These are phyloP conservation scores for Poeciliopsis occidentalis DNA, from an alignment of 2,113 vertebrate species.

Conservation along the genomic window DNA sequence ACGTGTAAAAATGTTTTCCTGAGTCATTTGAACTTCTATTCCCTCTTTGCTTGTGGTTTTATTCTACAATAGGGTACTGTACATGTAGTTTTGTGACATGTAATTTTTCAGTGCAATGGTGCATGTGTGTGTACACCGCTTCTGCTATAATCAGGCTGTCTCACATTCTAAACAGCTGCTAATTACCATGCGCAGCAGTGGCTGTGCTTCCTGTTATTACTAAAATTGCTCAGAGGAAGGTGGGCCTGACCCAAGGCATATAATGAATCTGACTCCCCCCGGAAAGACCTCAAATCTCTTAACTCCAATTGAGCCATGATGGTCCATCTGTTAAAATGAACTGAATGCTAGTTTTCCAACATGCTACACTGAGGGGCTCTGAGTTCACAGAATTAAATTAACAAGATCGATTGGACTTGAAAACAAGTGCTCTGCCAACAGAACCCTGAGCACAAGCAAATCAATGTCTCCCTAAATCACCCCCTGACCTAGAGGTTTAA, in stretches of 20 bases:
- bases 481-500: not conserved
- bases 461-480: not conserved
- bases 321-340: not conserved
- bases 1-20: not conserved
- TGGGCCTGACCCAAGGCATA: slow-evolving; percentile 26
- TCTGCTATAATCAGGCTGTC: slow-evolving; percentile 59
- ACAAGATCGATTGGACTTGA: not conserved
- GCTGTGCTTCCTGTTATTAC: slow-evolving; percentile 69
- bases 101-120: slow-evolving; percentile 26
- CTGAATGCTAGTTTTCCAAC: not conserved
- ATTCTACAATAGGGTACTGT: not conserved
- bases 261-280: slow-evolving; percentile 21
- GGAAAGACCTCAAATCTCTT: slow-evolving; percentile 30
- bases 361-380: not conserved
- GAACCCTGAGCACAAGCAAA: not conserved
- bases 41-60: not conserved
- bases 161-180: slow-evolving; percentile 52
- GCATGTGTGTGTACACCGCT: slow-evolving; percentile 41
- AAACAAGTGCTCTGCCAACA: not conserved
- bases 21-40: not conserved
- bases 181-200: slow-evolving; percentile 67
- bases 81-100: slow-evolving; percentile 1
- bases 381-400: not conserved
- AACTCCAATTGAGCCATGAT: slow-evolving; percentile 1
- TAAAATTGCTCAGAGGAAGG: slow-evolving; percentile 40